phyloP scores from a whole-genome alignment of 2,797 vertebrate species.

The Chelon labrosus region DNA sequence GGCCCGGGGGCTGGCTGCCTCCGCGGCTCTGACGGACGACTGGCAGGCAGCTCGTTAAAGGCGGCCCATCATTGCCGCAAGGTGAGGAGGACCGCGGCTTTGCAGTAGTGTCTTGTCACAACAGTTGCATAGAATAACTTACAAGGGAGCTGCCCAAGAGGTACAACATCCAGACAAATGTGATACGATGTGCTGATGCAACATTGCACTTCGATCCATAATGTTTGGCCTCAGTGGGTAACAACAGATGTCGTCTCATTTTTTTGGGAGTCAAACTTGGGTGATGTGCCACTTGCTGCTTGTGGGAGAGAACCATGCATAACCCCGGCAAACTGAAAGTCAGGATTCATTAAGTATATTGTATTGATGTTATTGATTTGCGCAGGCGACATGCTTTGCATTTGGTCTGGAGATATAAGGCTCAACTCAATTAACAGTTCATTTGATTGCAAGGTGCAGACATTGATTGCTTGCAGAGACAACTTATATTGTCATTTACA shows the following conservation, averaged over 20 bases:
- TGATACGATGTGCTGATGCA: conserved; percentile 16
- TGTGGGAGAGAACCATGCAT: not conserved
- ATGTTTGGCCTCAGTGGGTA: not conserved
- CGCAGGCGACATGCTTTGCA: not conserved
- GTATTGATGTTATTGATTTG: not conserved
- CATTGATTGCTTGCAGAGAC: no score
- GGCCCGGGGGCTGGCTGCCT: conserved; percentile 67
- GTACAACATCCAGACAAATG: conserved; percentile 38
- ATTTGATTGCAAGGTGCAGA: not conserved
- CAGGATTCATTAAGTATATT: conserved; percentile 17
- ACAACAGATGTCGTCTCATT: conserved; percentile 11
- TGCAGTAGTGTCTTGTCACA: conserved; percentile 52
- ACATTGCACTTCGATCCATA: conserved; percentile 9
- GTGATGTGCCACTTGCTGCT: not conserved
- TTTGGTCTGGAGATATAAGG: not conserved
- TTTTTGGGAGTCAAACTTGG: conserved; percentile 5
- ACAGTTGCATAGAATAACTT: conserved; percentile 45
- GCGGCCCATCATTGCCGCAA: conserved; percentile 68
- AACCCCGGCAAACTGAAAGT: conserved; percentile 16
- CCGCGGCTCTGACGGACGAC: conserved; percentile 70
- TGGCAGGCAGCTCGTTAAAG: conserved; percentile 81
- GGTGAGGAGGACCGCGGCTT: conserved; percentile 63
- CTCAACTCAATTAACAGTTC: conserved; percentile 4
- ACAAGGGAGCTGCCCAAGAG: conserved; percentile 40
- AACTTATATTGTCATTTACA: no score